These are phyloP conservation scores for Cyprinodon variegatus DNA, from an alignment of 2,113 vertebrate species.

Conservation along the genomic window DNA sequence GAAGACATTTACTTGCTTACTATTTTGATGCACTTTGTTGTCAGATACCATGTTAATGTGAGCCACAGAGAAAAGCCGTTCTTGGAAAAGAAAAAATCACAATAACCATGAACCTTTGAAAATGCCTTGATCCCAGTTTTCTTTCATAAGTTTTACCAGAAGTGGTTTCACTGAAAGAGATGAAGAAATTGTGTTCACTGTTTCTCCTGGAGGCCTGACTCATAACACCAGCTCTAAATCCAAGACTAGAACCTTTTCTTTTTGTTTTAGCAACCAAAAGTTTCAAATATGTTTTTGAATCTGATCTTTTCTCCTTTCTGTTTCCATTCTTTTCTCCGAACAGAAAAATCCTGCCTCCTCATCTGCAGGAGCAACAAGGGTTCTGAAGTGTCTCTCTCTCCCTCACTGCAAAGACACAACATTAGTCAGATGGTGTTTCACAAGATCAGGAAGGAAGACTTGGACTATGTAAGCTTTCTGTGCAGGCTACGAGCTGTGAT, in stretches of 20 bases:
- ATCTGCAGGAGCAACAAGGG: slow-evolving; percentile 89
- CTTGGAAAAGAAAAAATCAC: not conserved
- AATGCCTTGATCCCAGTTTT: not conserved
- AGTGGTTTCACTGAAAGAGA: slow-evolving; percentile 3
- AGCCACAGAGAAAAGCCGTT: not conserved
- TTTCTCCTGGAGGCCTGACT: slow-evolving; percentile 2
- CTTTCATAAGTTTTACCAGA: not conserved
- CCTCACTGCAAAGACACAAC: slow-evolving; percentile 86
- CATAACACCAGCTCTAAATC: not conserved
- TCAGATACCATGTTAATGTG: not conserved
- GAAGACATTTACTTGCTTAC: too few relatives aligned
- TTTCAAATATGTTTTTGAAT: not conserved
- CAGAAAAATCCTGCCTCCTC: slow-evolving; percentile 95
- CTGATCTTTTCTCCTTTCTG: not conserved
- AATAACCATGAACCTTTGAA: slow-evolving; percentile 3
- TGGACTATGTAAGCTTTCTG: slow-evolving; percentile 87
- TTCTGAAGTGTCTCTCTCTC: slow-evolving; percentile 86
- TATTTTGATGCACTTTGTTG: not conserved
- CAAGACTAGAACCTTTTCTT: not conserved
- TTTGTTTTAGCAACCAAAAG: not conserved
- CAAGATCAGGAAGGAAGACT: slow-evolving; percentile 95
- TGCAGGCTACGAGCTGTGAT: not conserved
- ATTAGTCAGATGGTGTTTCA: slow-evolving; percentile 98
- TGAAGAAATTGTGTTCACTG: not conserved
- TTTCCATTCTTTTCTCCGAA: not conserved